These are phyloP conservation scores for Drosophila emarginata DNA, from an alignment of 2,888 invertebrate species.

Conservation along the genomic window DNA sequence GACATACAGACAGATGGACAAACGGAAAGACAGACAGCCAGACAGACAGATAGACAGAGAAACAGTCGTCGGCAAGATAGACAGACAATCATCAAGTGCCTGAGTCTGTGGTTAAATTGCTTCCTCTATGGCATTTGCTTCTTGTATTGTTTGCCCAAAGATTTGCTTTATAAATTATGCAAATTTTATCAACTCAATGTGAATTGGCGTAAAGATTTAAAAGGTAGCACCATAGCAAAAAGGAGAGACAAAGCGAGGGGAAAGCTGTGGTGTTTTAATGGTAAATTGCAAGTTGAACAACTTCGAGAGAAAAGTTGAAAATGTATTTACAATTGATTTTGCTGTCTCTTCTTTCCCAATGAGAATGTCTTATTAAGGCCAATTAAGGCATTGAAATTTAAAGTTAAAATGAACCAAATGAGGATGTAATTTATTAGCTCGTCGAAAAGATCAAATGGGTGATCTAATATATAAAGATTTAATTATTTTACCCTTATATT, in stretches of 20 bases:
- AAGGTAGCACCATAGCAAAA: not conserved
- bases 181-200: conserved; percentile 42
- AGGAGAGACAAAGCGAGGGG: not conserved
- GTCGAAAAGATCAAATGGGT: not conserved
- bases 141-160: conserved; percentile 33
- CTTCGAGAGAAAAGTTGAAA: not conserved
- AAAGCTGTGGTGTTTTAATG: not conserved
- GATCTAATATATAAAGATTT: not conserved
- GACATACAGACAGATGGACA: conserved; percentile 21
- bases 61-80: conserved; percentile 21
- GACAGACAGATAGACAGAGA: conserved; percentile 7
- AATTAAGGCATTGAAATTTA: not conserved
- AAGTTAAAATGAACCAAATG: not conserved
- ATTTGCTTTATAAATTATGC: conserved; percentile 58
- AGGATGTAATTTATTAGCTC: not conserved
- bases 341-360: not conserved
- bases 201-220: conserved; percentile 13
- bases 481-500: not conserved
- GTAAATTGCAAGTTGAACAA: conserved; percentile 2
- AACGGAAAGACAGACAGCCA: conserved; percentile 21
- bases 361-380: not conserved
- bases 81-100: conserved; percentile 8
- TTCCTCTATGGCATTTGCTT: conserved; percentile 41
- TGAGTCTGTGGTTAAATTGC: conserved; percentile 41
- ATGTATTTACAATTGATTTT: conserved; percentile 1